Conservation (phyloP, 2,888 invertebrate species). For the Sphecodes monilicornis region DNA sequence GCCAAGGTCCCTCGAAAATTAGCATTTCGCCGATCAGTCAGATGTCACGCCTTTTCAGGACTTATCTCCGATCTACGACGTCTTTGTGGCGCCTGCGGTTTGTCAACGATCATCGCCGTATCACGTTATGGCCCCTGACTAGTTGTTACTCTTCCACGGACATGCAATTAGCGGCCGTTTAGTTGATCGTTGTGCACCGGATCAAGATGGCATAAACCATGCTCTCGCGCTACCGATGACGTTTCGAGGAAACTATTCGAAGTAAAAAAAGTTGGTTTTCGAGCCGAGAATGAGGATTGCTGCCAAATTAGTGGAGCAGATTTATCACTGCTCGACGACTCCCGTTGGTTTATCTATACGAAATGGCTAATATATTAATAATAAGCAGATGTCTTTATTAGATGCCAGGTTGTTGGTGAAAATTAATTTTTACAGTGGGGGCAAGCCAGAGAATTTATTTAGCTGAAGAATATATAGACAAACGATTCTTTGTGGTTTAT, state of each 20-base stretch:
- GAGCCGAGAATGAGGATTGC: background rate
- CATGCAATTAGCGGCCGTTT: conserved; percentile 42
- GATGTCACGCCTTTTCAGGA: background rate
- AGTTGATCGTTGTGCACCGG: background rate
- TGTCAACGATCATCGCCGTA: background rate
- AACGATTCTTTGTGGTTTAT: background rate
- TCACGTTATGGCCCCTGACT: background rate
- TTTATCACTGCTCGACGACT: background rate
- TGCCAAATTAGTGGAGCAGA: background rate
- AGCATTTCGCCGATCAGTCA: conserved; percentile 37
- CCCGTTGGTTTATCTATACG: background rate
- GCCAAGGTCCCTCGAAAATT: conserved; percentile 67
- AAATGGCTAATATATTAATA: background rate
- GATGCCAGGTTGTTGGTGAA: too few species aligned
- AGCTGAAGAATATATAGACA: too few species aligned
- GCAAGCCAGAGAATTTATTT: too few species aligned
- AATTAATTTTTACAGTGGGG: too few species aligned
- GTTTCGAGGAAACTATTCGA: background rate
- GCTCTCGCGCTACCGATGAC: conserved; percentile 11
- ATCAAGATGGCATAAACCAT: conserved; percentile 32
- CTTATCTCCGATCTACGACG: conserved; percentile 39
- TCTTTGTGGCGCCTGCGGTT: conserved; percentile 3
- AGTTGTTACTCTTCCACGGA: background rate
- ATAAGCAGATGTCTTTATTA: background rate
- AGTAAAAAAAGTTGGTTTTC: background rate